Conservation (phyloP, 2,113 vertebrate genomes). For the Epinephelus fuscoguttatus region DNA sequence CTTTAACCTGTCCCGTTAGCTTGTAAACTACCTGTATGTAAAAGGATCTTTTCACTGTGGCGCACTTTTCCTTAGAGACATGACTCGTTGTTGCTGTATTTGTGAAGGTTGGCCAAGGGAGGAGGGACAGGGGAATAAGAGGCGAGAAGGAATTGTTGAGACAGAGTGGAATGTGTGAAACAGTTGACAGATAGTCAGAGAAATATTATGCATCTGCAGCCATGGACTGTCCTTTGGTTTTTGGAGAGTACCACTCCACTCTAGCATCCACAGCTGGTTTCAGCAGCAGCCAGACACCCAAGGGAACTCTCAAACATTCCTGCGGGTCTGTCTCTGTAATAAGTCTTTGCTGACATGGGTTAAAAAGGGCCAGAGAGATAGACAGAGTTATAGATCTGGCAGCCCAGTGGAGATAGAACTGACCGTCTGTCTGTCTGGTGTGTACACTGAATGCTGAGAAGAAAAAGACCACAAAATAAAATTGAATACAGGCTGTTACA, state of each 20-base stretch:
- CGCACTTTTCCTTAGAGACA: neutral
- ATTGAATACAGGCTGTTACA: conserved; percentile 21
- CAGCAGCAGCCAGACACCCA: conserved; percentile 55
- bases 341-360: conserved; percentile 55
- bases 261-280: conserved; percentile 66
- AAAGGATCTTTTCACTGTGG: neutral
- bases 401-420: conserved; percentile 32
- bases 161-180: conserved; percentile 23
- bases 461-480: conserved; percentile 32
- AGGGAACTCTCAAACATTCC: conserved; percentile 58
- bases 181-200: conserved; percentile 18
- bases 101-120: conserved; percentile 6
- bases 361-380: conserved; percentile 58
- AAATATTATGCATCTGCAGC: conserved; percentile 30
- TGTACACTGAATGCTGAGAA: conserved; percentile 34
- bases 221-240: conserved; percentile 30
- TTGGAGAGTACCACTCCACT: conserved; percentile 39
- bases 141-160: neutral
- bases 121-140: neutral
- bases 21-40: neutral
- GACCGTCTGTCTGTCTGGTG: conserved; percentile 24
- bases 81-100: neutral
- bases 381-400: conserved; percentile 46
- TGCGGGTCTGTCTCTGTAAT: conserved; percentile 56
- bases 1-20: neutral